These are phyloP conservation scores for Acleris emargana DNA, from an alignment of 2,888 invertebrate genomes.

Conservation along the genomic window DNA sequence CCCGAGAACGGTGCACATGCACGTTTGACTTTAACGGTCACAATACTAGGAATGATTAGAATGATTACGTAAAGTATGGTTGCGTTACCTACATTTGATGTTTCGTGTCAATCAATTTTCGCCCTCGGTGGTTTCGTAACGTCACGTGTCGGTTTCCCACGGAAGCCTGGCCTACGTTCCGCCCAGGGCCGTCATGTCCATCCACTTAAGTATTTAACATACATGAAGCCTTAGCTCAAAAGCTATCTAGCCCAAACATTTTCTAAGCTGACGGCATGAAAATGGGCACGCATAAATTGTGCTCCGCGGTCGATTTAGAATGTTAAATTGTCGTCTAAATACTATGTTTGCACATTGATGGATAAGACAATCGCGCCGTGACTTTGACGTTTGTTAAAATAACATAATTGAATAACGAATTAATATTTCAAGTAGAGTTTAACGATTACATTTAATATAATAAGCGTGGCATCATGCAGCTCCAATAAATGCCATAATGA, in stretches of 20 bases:
- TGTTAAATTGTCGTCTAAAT: slow-evolving; percentile 63
- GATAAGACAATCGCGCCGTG: slow-evolving; percentile 28
- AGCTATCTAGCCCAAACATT: slow-evolving; percentile 80
- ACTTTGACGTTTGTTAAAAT: neutral
- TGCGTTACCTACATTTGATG: slow-evolving; percentile 47
- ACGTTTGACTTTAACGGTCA: slow-evolving; percentile 3
- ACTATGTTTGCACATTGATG: slow-evolving; percentile 47
- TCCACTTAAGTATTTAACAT: slow-evolving; percentile 82
- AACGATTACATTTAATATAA: slow-evolving; percentile 5
- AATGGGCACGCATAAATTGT: slow-evolving; percentile 79
- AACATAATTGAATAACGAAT: slow-evolving; percentile 8
- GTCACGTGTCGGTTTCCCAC: slow-evolving; percentile 81
- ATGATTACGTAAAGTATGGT: slow-evolving; percentile 36
- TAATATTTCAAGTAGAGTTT: slow-evolving; percentile 1
- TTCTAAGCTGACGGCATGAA: slow-evolving; percentile 73
- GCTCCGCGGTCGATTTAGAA: slow-evolving; percentile 65
- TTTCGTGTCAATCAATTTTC: slow-evolving; percentile 77
- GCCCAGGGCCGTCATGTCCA: slow-evolving; percentile 80
- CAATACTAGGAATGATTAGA: slow-evolving; percentile 17
- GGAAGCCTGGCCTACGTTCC: slow-evolving; percentile 74
- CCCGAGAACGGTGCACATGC: neutral
- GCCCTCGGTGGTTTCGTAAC: slow-evolving; percentile 78
- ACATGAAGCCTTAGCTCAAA: slow-evolving; percentile 78
- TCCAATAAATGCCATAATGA: slow-evolving; percentile 38
- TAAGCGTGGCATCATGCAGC: slow-evolving; percentile 20